phyloP scores from a whole-genome alignment of 2,888 invertebrate genomes.

The Dexiosoma caninum region DNA sequence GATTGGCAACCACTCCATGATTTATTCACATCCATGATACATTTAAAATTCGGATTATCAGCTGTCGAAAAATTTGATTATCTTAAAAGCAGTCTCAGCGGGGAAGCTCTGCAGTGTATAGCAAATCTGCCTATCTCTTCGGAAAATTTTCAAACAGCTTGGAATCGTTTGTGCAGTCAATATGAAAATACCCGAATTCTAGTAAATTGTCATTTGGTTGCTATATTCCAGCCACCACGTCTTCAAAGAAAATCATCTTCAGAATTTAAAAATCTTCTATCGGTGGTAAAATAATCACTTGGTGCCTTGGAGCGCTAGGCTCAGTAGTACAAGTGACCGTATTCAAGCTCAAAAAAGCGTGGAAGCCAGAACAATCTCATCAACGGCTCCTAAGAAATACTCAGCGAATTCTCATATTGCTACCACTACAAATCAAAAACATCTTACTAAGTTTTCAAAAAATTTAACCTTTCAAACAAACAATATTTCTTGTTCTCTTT shows the following conservation, averaged over 20 bases:
- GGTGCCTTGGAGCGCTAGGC: neutral
- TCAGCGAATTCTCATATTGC: neutral
- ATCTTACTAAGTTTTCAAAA: constrained; percentile 8
- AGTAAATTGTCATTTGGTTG: constrained; percentile 16
- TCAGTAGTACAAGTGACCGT: constrained; percentile 7
- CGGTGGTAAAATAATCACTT: constrained; percentile 14
- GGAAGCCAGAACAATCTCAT: neutral
- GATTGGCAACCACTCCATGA: constrained; percentile 30
- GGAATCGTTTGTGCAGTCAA: constrained; percentile 17
- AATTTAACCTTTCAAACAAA: constrained; percentile 8
- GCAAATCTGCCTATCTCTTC: constrained; percentile 6
- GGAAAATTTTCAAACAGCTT: constrained; percentile 14
- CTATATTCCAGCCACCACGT: constrained; percentile 4
- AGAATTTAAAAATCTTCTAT: neutral
- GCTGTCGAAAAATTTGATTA: constrained; percentile 24
- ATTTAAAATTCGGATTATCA: neutral
- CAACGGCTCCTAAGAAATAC: neutral
- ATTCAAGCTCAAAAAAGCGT: constrained; percentile 14
- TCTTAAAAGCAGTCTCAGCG: constrained; percentile 7
- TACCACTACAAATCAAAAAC: neutral
- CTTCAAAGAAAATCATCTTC: constrained; percentile 11
- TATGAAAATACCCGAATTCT: constrained; percentile 29
- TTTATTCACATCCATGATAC: constrained; percentile 15
- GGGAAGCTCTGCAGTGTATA: neutral
- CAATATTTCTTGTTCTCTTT: constrained; percentile 16